Base-by-base conservation (phyloP, 2,888 invertebrate genomes). In the Polydrusus cervinus region DNA sequence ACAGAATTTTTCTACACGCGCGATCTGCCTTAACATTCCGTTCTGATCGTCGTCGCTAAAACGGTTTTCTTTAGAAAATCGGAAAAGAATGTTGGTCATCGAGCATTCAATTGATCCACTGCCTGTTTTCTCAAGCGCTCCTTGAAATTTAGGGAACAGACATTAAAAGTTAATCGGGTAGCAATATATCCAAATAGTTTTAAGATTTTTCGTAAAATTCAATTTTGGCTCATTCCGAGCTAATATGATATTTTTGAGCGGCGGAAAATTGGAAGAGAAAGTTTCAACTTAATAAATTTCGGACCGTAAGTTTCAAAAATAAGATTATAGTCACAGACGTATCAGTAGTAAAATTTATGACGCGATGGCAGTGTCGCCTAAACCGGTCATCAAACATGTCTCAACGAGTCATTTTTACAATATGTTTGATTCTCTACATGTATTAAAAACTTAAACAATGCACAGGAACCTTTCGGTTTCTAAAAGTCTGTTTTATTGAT, bases 111-210 rank as follows among this genome's bases (percentile, higher is more conserved):
- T 71, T 71, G 71, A 65, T 71, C 64, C 71, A 71, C 65, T 53
- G 71, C n/a, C 65, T 55, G 43, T 55, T 65, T 71, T 60, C 65
- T 53, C 65, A 16, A 55, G 62, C 71, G 64, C 71, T 30, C 55
- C 57, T 64, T 55, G 55, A 64, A 64, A 65, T 71, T 71, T 64
- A 65, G 65, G 65, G 71, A 71, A 55, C 55, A 65, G 57, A 65
- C 71, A 71, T 71, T 71, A 71, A 71, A 71, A 71, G 65, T 65
- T 71, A 71, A 71, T 71, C 65, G 55, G 70, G 40, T 62, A 47
- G 64, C 57, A 71, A 64, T 65, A 71, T 71, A 55, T 47, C 65
- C 71, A 65, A 71, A 71, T 71, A 71, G 71, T 71, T 71, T 71
- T 65, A 71, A 65, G 71, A 71, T 71, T 71, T 65, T 53, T 45